Evolutionary conservation across 2,113 vertebrate genomes (phyloP), one percentile per base, ranked within the genome.

Genomic region (Pelvicachromis taeniatus): DNA sequence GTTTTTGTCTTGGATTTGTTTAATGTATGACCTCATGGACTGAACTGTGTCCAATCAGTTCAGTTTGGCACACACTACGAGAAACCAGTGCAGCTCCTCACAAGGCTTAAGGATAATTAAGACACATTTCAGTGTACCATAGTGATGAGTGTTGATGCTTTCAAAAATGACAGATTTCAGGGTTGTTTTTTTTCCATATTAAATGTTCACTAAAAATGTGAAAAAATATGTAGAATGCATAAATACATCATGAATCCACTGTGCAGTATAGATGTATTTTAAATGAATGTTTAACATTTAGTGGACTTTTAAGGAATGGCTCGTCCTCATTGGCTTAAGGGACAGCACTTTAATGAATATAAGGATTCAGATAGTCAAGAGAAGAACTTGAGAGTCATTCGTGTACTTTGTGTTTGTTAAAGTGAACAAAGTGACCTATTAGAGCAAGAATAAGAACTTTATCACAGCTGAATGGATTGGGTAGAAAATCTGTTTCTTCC

Each of bases 401-500:
- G 17, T 4, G 21, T 11, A 48, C 29, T 48, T 31, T 73, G 5
- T 19, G 42, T 75, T 75, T 75, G 26, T 8, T 75, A 75, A 50
- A 75, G 14, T 75, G 26, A 50, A 29, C 21, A 16, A 88, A 81
- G 59, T 63, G 85, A 83, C 68, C 9, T 77, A 85, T n/a, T 38
- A 80, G 77, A 77, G 56, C 8, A 7, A 52, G 26, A 68, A 91
- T 53, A 83, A 78, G 38, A 88, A 77, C 70, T 91, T 80, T 65
- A 78, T 90, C 88, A 84, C 73, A 79, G 63, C n/a, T 35, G 59
- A 87, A 48, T 52, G 59, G 50, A 85, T 23, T 33, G 5, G 83
- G 81, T 85, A 68, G 87, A 78, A 82, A 78, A 79, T 87, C 68
- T 16, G 68, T 78, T 88, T 70, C 33, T 70, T 81, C 31, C n/a